Evolutionary conservation across 2,888 invertebrate species (phyloP).

Genomic region (Torymus tubicola): DNA sequence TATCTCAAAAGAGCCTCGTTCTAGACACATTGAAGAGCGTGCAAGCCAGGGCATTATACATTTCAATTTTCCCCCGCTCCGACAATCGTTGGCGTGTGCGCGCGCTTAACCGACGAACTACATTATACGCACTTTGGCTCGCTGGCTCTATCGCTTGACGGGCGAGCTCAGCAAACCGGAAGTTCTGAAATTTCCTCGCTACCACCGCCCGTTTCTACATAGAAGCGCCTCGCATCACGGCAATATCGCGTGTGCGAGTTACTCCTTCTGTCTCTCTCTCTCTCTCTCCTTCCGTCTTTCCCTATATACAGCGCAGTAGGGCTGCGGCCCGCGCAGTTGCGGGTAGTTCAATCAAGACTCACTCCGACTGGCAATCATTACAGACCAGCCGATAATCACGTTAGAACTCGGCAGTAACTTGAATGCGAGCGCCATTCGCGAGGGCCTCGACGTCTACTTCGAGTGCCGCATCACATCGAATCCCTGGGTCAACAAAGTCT

Average conservation of each 20-base stretch:
- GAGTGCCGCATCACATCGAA: constrained; percentile 94
- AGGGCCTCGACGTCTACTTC: constrained; percentile 93
- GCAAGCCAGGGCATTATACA: neutral
- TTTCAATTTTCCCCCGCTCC: constrained; percentile 18
- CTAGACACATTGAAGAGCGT: constrained; percentile 6
- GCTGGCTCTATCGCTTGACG: constrained; percentile 1
- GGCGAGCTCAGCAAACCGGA: constrained; percentile 13
- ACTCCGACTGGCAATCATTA: constrained; percentile 64
- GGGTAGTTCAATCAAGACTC: constrained; percentile 19
- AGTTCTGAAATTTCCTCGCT: constrained; percentile 43
- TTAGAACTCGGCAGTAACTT: constrained; percentile 90
- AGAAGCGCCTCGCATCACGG: neutral
- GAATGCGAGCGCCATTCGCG: constrained; percentile 87
- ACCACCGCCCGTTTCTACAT: neutral
- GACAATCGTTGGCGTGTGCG: neutral
- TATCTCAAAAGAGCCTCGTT: neutral
- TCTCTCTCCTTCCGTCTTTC: too few species aligned
- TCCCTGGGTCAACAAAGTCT: constrained; percentile 88
- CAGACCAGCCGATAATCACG: constrained; percentile 90
- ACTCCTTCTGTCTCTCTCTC: neutral
- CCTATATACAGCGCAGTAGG: neutral
- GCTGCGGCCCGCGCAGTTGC: neutral
- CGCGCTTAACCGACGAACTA: neutral
- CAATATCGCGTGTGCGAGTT: too few species aligned
- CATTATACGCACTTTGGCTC: constrained; percentile 29